Conservation (phyloP, 92 coral and sea anemone genomes). For the Epizoanthus illoricatus region DNA sequence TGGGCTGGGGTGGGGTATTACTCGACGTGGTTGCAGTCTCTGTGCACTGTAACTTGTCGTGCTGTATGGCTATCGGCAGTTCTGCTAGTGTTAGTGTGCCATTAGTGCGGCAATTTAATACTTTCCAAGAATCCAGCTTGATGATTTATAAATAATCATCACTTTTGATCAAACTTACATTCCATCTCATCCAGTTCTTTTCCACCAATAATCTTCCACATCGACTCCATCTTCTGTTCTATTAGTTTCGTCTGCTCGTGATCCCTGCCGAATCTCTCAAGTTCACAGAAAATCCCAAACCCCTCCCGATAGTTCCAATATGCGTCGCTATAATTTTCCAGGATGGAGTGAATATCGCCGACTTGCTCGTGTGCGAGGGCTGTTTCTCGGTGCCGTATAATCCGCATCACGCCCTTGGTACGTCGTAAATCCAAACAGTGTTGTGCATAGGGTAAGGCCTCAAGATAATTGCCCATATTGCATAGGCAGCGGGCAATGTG, state of each 20-base stretch:
- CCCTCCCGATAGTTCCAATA: constrained; percentile 29
- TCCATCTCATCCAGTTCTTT: constrained; percentile 18
- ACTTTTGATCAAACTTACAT: constrained; percentile 6
- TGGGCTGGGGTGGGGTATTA: no score
- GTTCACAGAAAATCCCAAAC: constrained; percentile 13
- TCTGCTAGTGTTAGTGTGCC: no score
- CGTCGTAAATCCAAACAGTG: constrained; percentile 8
- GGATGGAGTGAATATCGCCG: constrained; percentile 23
- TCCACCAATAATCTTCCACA: constrained; percentile 34
- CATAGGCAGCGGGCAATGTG: constrained; percentile 19
- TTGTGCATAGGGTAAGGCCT: constrained; percentile 25
- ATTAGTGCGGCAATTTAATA: no score
- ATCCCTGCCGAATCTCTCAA: neutral
- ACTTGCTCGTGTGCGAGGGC: constrained; percentile 27
- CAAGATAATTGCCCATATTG: constrained; percentile 16
- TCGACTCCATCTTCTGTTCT: constrained; percentile 8
- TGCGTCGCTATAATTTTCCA: constrained; percentile 14
- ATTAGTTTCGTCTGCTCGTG: constrained; percentile 7
- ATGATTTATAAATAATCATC: no score
- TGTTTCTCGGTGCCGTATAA: constrained; percentile 26
- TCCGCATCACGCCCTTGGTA: constrained; percentile 14
- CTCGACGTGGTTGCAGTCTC: no score
- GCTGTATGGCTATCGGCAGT: no score
- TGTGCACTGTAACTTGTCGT: no score
- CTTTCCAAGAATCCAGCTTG: no score